Base-by-base conservation (phyloP, 2,888 invertebrate species). In the Tuta absoluta region DNA sequence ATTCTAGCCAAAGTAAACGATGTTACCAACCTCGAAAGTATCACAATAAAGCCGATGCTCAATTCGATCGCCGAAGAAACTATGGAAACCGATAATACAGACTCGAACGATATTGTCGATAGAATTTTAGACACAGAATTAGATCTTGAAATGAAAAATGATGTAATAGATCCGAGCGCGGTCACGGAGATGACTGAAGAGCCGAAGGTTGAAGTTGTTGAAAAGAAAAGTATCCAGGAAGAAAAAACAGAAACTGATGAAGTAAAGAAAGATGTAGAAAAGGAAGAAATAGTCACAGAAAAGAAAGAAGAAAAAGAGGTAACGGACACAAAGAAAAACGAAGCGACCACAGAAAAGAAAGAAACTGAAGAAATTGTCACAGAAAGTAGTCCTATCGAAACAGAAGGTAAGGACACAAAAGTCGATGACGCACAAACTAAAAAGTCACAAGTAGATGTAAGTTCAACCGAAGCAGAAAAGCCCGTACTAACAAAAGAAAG, bases 1-100 rank as follows among this genome's bases (percentile, higher is more conserved):
- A 90, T 92, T 65, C 70, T 92, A 23, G 89, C 88, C 0, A 92
- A 91, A 72, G 91, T 92, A 7, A 85, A 91, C 69, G 82, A 88
- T 73, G 89, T 91, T 38, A 91, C 91, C 5, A 89, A 88, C 69
- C 78, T 90, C 65, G 86, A 87, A 65, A 89, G 78, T 61, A 87
- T 90, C 59, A 82, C 88, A 19, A 68, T 87, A 10, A 90, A 89
- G 71, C 85, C 89, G 2, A 68, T 88, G 69, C 77, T 89, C 8
- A 85, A 85, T 66, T 75, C 87, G 14, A 90, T 89, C 68, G 75
- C 81, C 12, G 89, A 89, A 75, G 89, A 89, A 72, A 76, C 79
- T 0, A 85, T 87, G 81, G 88, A 89, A 73, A 80, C 82, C 11
- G 89, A 88, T 65, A 88, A 85, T 71, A 73, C 72, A 60, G 87